These are phyloP conservation scores for Eilema griseolum DNA, from an alignment of 2,888 invertebrate species.

Conservation along the genomic window DNA sequence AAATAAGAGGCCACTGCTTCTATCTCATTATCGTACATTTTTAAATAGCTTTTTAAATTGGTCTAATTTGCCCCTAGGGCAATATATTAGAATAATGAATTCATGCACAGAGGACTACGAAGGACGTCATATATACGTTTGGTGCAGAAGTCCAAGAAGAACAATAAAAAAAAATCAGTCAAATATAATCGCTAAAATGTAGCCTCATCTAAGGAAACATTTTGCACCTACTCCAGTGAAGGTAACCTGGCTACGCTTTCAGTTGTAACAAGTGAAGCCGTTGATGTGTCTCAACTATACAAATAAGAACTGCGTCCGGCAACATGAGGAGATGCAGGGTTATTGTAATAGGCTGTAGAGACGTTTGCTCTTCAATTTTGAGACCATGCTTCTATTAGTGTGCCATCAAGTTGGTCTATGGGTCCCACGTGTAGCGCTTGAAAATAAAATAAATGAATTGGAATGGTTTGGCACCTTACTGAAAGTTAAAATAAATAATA, in stretches of 20 bases:
- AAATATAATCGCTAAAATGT: conserved; percentile 11
- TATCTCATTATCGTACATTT: conserved; percentile 1
- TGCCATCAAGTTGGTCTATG: too few relatives aligned
- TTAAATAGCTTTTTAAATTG: too few relatives aligned
- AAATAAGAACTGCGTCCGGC: too few relatives aligned
- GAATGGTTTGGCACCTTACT: too few relatives aligned
- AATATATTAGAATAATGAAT: conserved; percentile 10
- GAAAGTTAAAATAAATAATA: too few relatives aligned
- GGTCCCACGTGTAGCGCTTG: too few relatives aligned
- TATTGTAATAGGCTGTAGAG: too few relatives aligned
- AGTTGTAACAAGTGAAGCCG: not conserved
- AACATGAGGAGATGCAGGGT: too few relatives aligned
- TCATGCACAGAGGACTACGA: conserved; percentile 12
- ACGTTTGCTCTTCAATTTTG: too few relatives aligned
- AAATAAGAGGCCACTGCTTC: not conserved
- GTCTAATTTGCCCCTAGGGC: conserved; percentile 7
- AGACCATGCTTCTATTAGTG: too few relatives aligned
- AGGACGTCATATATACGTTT: not conserved
- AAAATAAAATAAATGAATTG: too few relatives aligned
- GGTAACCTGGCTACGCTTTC: not conserved
- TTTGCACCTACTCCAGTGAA: not conserved
- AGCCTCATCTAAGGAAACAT: conserved; percentile 15
- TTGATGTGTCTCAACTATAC: too few relatives aligned
- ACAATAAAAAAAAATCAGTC: conserved; percentile 4
- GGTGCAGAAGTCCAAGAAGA: not conserved